Evolutionary conservation across 2,797 vertebrate species (phyloP).

Genomic region (Balearica regulorum): DNA sequence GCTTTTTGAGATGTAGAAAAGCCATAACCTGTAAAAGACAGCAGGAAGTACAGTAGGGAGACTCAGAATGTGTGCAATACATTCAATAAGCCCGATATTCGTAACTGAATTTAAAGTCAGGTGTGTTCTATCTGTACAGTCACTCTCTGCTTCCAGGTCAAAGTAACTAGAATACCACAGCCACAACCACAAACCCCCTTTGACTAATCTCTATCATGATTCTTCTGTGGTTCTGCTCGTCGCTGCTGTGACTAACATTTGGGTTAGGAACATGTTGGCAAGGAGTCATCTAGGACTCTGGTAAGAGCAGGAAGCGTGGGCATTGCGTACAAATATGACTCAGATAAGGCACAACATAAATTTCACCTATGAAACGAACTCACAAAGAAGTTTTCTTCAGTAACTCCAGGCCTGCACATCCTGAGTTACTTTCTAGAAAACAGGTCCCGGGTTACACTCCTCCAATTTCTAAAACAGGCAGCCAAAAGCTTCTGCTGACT

Average conservation of each 20-base stretch:
- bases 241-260: background rate
- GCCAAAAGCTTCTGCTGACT: background rate
- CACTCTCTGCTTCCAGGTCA: background rate
- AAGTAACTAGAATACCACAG: background rate
- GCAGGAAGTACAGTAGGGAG: background rate
- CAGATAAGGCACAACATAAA: background rate
- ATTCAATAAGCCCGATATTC: background rate
- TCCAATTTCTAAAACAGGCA: background rate
- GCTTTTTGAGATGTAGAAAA: background rate
- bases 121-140: background rate
- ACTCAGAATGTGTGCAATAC: accelerated
- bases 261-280: background rate
- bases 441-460: background rate
- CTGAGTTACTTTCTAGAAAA: background rate
- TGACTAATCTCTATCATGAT: background rate
- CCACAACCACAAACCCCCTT: background rate
- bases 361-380: background rate
- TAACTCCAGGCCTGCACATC: background rate
- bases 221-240: background rate
- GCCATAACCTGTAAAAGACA: background rate
- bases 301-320: background rate
- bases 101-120: background rate
- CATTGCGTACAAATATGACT: background rate
- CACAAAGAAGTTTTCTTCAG: background rate
- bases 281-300: background rate